Base-by-base conservation (phyloP, 2,113 vertebrate genomes). In the Sceloporus undulatus region DNA sequence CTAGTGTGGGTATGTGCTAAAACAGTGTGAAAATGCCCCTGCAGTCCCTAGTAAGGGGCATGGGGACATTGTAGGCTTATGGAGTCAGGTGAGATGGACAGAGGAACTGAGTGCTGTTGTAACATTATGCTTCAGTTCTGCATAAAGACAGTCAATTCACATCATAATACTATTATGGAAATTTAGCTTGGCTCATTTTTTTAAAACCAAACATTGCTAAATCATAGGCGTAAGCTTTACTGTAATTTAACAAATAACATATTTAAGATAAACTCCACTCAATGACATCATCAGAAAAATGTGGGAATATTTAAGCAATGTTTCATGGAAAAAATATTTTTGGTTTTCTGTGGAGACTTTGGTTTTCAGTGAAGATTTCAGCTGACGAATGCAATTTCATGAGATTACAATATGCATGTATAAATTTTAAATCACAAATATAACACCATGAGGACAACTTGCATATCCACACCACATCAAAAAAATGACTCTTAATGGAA, bases 141-240 rank as follows among this genome's bases (percentile, higher is more conserved):
- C 71, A 71, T 7, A 84, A 88, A 89, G 90, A 85, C 16, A 88
- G 48, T 91, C 88, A 62, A 5, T 42, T 86, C 76, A 80, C 40
- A 90, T 86, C 13, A 25, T 8, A 0, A 10, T 38, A 70, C n/a
- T 66, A n/a, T 27, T 48, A 52, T 62, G 52, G 25, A 38, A 59
- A 27, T 52, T n/a, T 65, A 81, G 34, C 19, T 9, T 52, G 65
- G 25, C 11, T 68, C 13, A 68, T 42, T 19, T 62, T 62, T 21
- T 42, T 27, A 4, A 13, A 48, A 25, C 11, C n/a, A 38, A 42
- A 23, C 13, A 59, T 2, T 59, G 29, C 13, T 21, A 68, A n/a
- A 84, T 18, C 18, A 84, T 56, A 84, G 29, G 2, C 27, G 42
- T 73, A 52, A 16, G 8, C 9, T 71, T 84, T 71, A 59, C 1